phyloP scores from a whole-genome alignment of 2,888 invertebrate genomes.

The Yponomeuta sedellus region DNA sequence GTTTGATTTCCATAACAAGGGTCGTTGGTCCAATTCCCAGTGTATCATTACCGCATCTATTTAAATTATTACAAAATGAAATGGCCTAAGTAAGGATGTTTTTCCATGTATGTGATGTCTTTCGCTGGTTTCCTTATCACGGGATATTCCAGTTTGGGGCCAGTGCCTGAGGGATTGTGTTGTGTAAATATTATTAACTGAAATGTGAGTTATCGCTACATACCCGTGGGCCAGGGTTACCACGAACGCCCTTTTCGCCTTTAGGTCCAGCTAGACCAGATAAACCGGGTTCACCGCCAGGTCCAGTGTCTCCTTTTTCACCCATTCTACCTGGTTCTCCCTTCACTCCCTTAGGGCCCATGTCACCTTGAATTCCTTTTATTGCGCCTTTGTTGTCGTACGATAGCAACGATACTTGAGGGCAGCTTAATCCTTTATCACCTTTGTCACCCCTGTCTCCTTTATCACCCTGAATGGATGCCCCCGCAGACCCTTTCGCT shows the following conservation, averaged over 20 bases:
- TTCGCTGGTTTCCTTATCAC: too few relatives aligned
- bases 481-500: conserved; percentile 78
- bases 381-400: conserved; percentile 56
- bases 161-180: too few relatives aligned
- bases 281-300: conserved; percentile 82
- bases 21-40: too few relatives aligned
- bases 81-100: too few relatives aligned
- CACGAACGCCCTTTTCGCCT: conserved; percentile 93
- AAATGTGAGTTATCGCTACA: conserved; percentile 32
- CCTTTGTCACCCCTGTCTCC: conserved; percentile 78
- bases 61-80: too few relatives aligned
- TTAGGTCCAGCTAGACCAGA: conserved; percentile 80
- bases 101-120: too few relatives aligned
- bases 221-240: conserved; percentile 88
- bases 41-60: too few relatives aligned
- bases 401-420: conserved; percentile 36
- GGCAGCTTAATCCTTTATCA: conserved; percentile 65
- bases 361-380: conserved; percentile 63
- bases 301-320: conserved; percentile 82
- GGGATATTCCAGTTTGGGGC: too few relatives aligned
- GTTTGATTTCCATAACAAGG: too few relatives aligned
- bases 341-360: conserved; percentile 77
- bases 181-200: too few relatives aligned
- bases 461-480: conserved; percentile 70
- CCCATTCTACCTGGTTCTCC: conserved; percentile 80